phyloP scores from a whole-genome alignment of 2,888 invertebrate genomes.

The Parnassius apollo region DNA sequence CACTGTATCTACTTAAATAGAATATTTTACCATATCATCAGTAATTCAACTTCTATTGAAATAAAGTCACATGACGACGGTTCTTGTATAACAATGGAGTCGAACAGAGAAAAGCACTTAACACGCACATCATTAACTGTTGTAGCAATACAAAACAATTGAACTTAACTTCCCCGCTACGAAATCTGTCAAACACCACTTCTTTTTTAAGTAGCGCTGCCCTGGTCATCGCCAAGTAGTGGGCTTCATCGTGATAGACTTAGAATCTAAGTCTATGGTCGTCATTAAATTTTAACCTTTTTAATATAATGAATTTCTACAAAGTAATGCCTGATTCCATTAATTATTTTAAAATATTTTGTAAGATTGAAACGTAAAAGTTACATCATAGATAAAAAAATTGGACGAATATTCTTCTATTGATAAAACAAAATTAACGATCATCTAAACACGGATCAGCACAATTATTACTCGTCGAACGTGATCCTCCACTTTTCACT shows the following conservation, averaged over 20 bases:
- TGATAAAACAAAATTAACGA: constrained; percentile 9
- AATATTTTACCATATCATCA: too few species aligned
- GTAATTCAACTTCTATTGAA: too few species aligned
- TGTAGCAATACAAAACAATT: constrained; percentile 2
- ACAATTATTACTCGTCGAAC: constrained; percentile 14
- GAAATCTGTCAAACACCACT: too few species aligned
- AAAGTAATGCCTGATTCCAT: too few species aligned
- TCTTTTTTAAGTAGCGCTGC: too few species aligned
- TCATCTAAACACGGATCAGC: constrained; percentile 2
- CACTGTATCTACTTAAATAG: too few species aligned
- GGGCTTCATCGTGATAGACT: too few species aligned
- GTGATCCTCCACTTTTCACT: too few species aligned
- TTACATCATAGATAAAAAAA: background rate
- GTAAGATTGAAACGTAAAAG: background rate
- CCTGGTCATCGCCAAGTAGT: too few species aligned
- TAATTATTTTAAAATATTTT: background rate
- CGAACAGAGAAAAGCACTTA: constrained; percentile 19
- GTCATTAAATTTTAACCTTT: background rate
- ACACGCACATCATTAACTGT: constrained; percentile 2
- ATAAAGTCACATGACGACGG: too few species aligned
- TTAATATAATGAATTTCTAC: background rate
- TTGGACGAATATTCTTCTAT: background rate
- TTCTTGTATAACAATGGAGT: constrained; percentile 1
- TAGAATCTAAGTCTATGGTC: too few species aligned
- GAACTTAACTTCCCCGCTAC: too few species aligned